These are phyloP conservation scores for Osmerus mordax DNA, from an alignment of 2,113 vertebrate genomes.

Conservation along the genomic window DNA sequence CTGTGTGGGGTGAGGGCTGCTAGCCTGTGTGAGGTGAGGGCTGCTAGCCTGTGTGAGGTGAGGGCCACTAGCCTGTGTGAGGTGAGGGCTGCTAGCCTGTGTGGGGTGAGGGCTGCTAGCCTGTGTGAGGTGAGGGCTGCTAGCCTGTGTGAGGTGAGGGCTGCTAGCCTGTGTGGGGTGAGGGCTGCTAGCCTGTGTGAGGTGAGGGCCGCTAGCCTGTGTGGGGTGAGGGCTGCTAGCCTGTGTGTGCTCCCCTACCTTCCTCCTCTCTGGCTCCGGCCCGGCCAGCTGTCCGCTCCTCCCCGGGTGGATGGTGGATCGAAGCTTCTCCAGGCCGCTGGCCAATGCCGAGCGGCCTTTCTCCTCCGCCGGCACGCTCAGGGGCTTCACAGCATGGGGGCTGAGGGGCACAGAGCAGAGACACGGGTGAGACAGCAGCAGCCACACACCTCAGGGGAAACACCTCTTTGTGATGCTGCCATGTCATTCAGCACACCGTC, in stretches of 20 bases:
- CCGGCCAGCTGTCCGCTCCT: slow-evolving; percentile 66
- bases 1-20: too few species aligned
- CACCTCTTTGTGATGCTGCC: not conserved
- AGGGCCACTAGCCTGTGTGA: too few species aligned
- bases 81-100: too few species aligned
- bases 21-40: too few species aligned
- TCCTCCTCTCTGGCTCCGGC: slow-evolving; percentile 70
- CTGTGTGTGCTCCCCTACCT: slow-evolving; percentile 60
- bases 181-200: too few species aligned
- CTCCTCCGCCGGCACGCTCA: slow-evolving; percentile 70
- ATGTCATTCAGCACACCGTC: too few species aligned
- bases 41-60: too few species aligned
- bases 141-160: too few species aligned
- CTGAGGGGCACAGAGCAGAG: slow-evolving; percentile 57
- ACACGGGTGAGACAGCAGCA: too few species aligned
- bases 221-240: not conserved
- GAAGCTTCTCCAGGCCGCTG: slow-evolving; percentile 83
- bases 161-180: too few species aligned
- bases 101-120: too few species aligned
- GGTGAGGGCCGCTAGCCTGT: not conserved
- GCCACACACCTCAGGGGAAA: not conserved
- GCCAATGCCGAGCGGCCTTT: slow-evolving; percentile 77
- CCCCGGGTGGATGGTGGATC: slow-evolving; percentile 76
- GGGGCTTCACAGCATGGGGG: slow-evolving; percentile 90
- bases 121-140: too few species aligned